A percentile compares a stretch with the other conserved stretches of the same genome.
Conservation (phyloP, 64 coral and sea anemone genomes). For the Acropora tenuis region DNA sequence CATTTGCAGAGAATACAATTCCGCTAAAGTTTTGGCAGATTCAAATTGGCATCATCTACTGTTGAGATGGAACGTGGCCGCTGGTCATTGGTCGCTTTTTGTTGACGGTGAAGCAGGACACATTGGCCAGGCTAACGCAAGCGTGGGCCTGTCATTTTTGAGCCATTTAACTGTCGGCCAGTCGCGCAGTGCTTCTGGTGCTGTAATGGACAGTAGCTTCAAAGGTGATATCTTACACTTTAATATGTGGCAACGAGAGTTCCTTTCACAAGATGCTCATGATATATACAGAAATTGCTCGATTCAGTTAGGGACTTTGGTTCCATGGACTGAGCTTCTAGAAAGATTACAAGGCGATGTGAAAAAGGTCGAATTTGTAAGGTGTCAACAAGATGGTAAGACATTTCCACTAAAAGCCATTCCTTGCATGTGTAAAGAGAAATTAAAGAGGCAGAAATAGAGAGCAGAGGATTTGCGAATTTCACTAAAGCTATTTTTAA, state of each 20-base stretch:
- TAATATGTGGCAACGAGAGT: constrained; percentile 7
- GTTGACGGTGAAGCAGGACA: not conserved
- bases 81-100: not conserved
- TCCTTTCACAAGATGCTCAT: not conserved
- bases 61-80: not conserved
- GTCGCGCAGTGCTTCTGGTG: not conserved
- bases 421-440: too few species aligned
- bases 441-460: too few species aligned
- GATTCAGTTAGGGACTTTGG: not conserved
- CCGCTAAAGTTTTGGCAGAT: not conserved
- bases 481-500: too few species aligned
- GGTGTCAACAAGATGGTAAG: not conserved
- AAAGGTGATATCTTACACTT: constrained; percentile 16
- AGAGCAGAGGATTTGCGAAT: too few species aligned
- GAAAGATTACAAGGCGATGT: not conserved
- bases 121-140: not conserved
- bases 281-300: not conserved
- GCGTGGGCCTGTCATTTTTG: not conserved
- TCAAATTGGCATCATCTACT: not conserved
- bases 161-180: constrained; percentile 9
- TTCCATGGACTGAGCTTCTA: constrained; percentile 5
- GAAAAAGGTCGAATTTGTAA: constrained; percentile 5
- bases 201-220: not conserved
- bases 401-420: too few species aligned
- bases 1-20: not conserved